Base-by-base conservation (phyloP, 2,797 vertebrate species). In the Clangula hyemalis region DNA sequence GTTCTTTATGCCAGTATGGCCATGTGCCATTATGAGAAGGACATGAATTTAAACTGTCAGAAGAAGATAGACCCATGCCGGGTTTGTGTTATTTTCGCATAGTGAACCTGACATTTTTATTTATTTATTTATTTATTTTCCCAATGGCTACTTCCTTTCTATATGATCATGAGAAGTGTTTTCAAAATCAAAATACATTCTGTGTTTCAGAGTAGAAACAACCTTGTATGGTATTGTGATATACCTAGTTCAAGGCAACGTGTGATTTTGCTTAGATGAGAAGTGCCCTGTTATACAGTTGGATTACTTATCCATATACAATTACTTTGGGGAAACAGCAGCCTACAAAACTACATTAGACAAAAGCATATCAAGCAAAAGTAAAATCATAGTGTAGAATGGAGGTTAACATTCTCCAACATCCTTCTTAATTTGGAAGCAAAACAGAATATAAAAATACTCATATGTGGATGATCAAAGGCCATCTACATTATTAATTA, bases 21-120 rank as follows among this genome's bases (percentile, higher is more conserved):
- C 39, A 66, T 8, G 27, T 65, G 89, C 87, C 85, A 65, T 77
- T 54, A 90, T 51, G 75, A 89, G 75, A 74, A 93, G 60, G 54
- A 87, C 86, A 39, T 65, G 61, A 91, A 94, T 94, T 93, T 93
- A 94, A 89, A 74, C 53, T 77, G 53, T 82, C 68, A 79, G 76
- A 80, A 80, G 22, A 71, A 91, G 53, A 79, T 38, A 93, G 39
- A 77, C 25, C 38, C 45, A 45, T 65, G 60, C 56, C 64, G 47
- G 4, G 3, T 74, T 88, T 84, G 32, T 77, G 49, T 49, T 89
- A 13, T 83, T 90, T 94, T 91, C 30, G 24, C 36, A 43, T 54
- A 57, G 38, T 43, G 39, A 91, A 64, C 18, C 38, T 79, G 54
- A 24, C 22, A 82, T 79, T 91, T 84, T 7, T 53, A 24, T 24